phyloP scores from a whole-genome alignment of 2,888 invertebrate genomes.

The Scelioninae gen. 2 region DNA sequence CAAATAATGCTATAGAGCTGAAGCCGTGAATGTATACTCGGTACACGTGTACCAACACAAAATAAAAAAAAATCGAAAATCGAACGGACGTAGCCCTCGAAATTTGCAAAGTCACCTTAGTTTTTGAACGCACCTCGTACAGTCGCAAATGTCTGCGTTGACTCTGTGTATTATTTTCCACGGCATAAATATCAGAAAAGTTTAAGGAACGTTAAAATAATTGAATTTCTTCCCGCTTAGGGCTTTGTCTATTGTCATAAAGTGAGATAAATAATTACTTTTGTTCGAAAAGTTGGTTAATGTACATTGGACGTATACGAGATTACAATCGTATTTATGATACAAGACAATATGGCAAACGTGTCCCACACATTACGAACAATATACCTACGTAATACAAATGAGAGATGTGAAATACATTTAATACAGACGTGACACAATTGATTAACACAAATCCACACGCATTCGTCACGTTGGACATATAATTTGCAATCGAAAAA shows the following conservation, averaged over 20 bases:
- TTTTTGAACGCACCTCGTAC: no score
- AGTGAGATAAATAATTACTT: conserved; percentile 24
- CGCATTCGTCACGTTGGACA: no score
- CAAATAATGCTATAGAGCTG: no score
- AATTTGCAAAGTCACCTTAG: no score
- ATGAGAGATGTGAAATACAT: conserved; percentile 34
- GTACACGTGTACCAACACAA: no score
- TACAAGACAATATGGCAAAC: conserved; percentile 22
- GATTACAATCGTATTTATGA: conserved; percentile 24
- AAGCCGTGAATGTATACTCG: no score
- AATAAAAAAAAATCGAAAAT: no score
- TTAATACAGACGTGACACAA: conserved; percentile 37
- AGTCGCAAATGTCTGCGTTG: no score
- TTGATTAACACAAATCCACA: conserved; percentile 27
- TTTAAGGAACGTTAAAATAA: conserved; percentile 2
- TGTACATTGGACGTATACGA: conserved; percentile 12
- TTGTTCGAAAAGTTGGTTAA: conserved; percentile 18
- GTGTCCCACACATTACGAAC: conserved; percentile 25
- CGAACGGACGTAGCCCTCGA: no score
- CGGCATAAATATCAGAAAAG: no score
- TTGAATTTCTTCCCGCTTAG: conserved; percentile 11
- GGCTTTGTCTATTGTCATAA: background rate
- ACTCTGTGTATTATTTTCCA: no score
- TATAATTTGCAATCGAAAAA: no score
- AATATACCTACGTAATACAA: conserved; percentile 31